Base-by-base conservation (phyloP, 1,140 invertebrate species). In the Drosophila bocqueti region DNA sequence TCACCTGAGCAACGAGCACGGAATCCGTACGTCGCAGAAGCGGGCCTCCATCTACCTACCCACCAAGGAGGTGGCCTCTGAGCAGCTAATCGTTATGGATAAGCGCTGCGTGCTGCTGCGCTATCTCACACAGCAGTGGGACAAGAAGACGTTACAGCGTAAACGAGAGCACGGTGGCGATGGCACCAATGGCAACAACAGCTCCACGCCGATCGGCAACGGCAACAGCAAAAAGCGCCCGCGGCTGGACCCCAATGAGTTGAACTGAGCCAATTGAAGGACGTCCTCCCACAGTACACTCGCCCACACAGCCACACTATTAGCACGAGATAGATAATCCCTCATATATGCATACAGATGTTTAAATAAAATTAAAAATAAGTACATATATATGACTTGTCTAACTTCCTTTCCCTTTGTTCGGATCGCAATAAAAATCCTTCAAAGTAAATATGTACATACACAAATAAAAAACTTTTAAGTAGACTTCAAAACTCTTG, bases 1-100 rank as follows among this genome's bases (percentile, higher is more conserved):
- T 21, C 95, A 96, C 91, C 97, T 97, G 92, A 97, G 98, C 93
- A 96, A 96, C 38, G 97, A 98, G 90, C 96, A 95, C 81, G 96
- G 96, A 43, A 97, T 96, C 80, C 95, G 97, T 93, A 96, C 96
- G 38, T 96, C 96, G 92, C 96, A 96, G 10, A 98, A 97, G 94
- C 95, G 96, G 83, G 97, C 97, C 52, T 97, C 97, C 18, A 96
- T 98, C 45, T 98, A 98, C 93, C 95, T 98, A 60, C 96, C 97
- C 42, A 98, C 97, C 24, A 97, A 97, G 93, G 97, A 98, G 90
- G 96, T 96, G 92, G 96, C 97, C 76, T 97, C 97, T 43, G 96
- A 98, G 94, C 97, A 98, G 97, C 96, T 98, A 84, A 98, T 99
- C 93, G 98, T 98, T 29, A 98, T 97, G 92, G 98, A 99, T 93